Evolutionary conservation across 1,140 invertebrate species (phyloP).

Genomic region (Paralvinella palmiformis): DNA sequence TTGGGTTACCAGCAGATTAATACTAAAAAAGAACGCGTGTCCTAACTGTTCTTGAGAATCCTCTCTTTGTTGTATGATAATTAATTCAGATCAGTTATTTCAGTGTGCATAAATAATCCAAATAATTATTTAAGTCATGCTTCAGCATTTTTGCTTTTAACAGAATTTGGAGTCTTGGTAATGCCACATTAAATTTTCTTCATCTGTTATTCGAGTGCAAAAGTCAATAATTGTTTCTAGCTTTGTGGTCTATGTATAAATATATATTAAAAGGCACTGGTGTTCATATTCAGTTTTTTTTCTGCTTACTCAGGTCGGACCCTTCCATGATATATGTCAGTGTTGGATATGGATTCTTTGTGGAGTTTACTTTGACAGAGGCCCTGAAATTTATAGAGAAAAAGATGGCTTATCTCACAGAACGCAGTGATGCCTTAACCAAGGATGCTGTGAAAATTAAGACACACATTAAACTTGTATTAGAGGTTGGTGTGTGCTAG

Average conservation of each 20-base stretch:
- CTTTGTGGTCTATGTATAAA: neutral
- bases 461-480: constrained; percentile 71
- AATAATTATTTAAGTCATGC: no score
- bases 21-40: no score
- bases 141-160: no score
- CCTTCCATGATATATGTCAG: constrained; percentile 65
- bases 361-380: constrained; percentile 68
- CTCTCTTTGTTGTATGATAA: no score
- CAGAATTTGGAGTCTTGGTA: no score
- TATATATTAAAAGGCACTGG: neutral
- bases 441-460: constrained; percentile 43
- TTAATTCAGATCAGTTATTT: no score
- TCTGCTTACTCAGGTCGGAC: constrained; percentile 50
- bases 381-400: constrained; percentile 65
- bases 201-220: neutral
- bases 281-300: neutral
- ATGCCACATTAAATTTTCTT: neutral
- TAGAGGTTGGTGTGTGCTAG: constrained; percentile 31
- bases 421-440: constrained; percentile 25
- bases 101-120: no score
- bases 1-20: no score
- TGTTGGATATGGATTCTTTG: constrained; percentile 67
- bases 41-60: no score
- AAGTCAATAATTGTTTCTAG: neutral
- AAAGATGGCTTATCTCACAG: constrained; percentile 58